Evolutionary conservation across 1,140 invertebrate genomes (phyloP).

Genomic region (Chlorops oryzae): DNA sequence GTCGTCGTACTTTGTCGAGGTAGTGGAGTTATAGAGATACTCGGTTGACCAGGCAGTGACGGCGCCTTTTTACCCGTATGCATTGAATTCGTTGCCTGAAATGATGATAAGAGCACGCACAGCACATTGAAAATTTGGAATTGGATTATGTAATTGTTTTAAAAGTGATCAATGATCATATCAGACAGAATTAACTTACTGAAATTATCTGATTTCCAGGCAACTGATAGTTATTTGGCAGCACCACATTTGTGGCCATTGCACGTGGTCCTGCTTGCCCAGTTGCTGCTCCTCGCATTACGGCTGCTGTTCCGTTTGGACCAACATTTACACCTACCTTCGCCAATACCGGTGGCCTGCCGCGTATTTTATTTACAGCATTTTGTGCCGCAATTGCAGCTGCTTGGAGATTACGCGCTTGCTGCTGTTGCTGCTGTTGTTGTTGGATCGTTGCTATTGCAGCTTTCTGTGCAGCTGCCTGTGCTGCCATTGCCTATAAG

Average conservation of each 20-base stretch:
- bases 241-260: slow-evolving; percentile 24
- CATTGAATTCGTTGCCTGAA: slow-evolving; percentile 50
- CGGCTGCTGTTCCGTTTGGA: neutral
- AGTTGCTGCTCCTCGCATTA: slow-evolving; percentile 10
- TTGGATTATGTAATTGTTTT: neutral
- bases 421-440: slow-evolving; percentile 33
- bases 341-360: slow-evolving; percentile 28
- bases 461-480: slow-evolving; percentile 45
- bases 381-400: slow-evolving; percentile 41
- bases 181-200: slow-evolving; percentile 18
- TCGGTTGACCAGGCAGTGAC: slow-evolving; percentile 67
- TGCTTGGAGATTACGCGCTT: slow-evolving; percentile 41
- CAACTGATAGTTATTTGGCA: slow-evolving; percentile 44
- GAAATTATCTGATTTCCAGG: slow-evolving; percentile 41
- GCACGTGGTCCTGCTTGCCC: too few relatives aligned
- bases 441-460: slow-evolving; percentile 42
- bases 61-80: slow-evolving; percentile 45
- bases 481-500: slow-evolving; percentile 44
- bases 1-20: slow-evolving; percentile 57
- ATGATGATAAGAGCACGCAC: too few relatives aligned
- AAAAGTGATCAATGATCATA: neutral
- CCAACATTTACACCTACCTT: slow-evolving; percentile 27
- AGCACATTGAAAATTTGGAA: too few relatives aligned
- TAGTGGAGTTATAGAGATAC: slow-evolving; percentile 85
- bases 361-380: slow-evolving; percentile 37